phyloP scores from a whole-genome alignment of 2,797 vertebrate genomes.

The Alcedo quadribrachys region DNA sequence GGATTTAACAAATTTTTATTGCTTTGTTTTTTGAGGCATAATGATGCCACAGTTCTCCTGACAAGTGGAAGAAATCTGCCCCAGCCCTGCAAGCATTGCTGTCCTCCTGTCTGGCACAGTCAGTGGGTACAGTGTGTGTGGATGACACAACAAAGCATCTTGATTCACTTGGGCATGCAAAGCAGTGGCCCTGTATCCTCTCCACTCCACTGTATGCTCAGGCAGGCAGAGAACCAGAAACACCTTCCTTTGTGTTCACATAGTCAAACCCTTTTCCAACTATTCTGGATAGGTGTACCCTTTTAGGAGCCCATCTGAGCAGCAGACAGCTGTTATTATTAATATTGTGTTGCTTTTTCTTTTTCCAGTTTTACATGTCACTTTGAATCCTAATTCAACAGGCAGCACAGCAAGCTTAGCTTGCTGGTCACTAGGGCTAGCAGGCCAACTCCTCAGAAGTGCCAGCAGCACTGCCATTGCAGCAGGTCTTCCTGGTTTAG shows the following conservation, averaged over 20 bases:
- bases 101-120: not conserved
- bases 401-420: not conserved
- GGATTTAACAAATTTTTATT: not conserved
- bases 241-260: accelerated
- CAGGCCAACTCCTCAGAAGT: not conserved
- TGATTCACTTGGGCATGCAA: not conserved
- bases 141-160: not conserved
- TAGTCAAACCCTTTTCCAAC: not conserved
- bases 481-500: conserved; percentile 4
- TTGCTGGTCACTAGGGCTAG: conserved; percentile 7
- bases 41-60: not conserved
- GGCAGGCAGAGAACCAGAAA: not conserved
- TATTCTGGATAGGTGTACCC: accelerated
- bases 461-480: not conserved
- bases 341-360: not conserved
- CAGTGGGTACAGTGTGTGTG: not conserved
- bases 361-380: not conserved
- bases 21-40: not conserved
- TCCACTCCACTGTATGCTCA: not conserved
- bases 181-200: not conserved
- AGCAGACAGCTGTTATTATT: accelerated
- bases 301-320: not conserved
- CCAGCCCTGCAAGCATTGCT: not conserved
- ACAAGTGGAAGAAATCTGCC: not conserved
- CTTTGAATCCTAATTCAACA: conserved; percentile 42